Evolutionary conservation across 2,888 invertebrate genomes (phyloP).

Genomic region (Mesorhabditis belari): DNA sequence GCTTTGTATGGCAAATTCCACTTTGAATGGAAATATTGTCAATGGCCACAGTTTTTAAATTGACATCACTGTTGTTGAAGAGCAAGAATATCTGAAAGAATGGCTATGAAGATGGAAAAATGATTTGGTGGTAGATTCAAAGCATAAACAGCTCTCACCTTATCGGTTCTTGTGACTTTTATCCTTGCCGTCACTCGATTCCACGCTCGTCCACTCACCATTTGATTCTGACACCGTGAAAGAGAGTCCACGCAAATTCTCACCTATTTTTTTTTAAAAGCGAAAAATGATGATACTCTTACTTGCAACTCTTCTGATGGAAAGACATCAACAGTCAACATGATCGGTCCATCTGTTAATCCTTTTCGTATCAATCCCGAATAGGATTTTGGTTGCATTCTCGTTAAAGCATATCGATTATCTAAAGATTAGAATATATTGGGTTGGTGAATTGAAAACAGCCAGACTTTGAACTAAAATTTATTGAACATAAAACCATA

Average conservation of each 20-base stretch:
- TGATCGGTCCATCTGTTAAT: slow-evolving; percentile 18
- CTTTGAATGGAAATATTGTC: slow-evolving; percentile 24
- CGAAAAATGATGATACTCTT: no score
- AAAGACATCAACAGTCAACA: slow-evolving; percentile 32
- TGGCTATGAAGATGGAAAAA: neutral
- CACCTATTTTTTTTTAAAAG: no score
- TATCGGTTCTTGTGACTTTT: slow-evolving; percentile 28
- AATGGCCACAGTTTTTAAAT: slow-evolving; percentile 29
- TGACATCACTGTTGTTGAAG: slow-evolving; percentile 25
- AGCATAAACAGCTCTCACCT: slow-evolving; percentile 7
- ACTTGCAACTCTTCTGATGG: slow-evolving; percentile 30
- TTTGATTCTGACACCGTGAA: slow-evolving; percentile 23
- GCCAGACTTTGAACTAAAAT: no score
- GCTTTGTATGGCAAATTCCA: neutral
- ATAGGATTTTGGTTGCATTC: slow-evolving; percentile 24
- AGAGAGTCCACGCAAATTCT: slow-evolving; percentile 33
- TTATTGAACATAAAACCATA: no score
- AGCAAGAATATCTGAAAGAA: slow-evolving; percentile 29
- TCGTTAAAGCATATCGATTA: slow-evolving; percentile 33
- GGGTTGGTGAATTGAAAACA: no score
- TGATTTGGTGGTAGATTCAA: neutral
- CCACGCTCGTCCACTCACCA: slow-evolving; percentile 24
- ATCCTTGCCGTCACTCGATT: slow-evolving; percentile 35
- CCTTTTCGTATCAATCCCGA: slow-evolving; percentile 22
- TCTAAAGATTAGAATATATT: no score